Conservation (phyloP, 1,140 invertebrate genomes). For the Notospermus geniculatus region DNA sequence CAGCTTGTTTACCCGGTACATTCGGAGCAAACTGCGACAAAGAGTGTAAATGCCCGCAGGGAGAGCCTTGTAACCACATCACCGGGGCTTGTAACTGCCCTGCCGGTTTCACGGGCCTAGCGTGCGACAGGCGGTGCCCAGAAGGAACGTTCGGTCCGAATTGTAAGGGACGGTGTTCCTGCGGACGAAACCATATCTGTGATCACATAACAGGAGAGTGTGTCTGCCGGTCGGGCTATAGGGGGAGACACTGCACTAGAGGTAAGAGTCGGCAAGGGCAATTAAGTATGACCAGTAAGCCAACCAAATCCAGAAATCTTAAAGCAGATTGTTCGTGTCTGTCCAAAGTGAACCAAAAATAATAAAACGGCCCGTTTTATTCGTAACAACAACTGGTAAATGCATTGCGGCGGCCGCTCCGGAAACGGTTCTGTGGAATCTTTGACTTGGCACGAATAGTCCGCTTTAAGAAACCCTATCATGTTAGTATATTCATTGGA, state of each 20-base stretch:
- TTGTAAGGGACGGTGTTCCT: slow-evolving; percentile 36
- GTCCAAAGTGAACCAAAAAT: too few species aligned
- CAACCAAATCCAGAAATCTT: too few species aligned
- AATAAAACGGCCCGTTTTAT: too few species aligned
- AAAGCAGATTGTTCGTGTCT: too few species aligned
- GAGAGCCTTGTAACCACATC: slow-evolving; percentile 41
- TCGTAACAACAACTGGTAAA: too few species aligned
- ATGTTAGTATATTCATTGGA: too few species aligned
- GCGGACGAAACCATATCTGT: slow-evolving; percentile 67
- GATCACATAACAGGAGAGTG: slow-evolving; percentile 85
- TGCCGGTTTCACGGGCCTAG: slow-evolving; percentile 77
- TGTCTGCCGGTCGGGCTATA: slow-evolving; percentile 77
- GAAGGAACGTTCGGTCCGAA: slow-evolving; percentile 36
- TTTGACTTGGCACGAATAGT: too few species aligned
- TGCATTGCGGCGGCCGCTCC: too few species aligned
- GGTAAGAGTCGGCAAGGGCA: too few species aligned
- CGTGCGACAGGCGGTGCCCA: slow-evolving; percentile 65
- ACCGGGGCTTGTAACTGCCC: slow-evolving; percentile 80
- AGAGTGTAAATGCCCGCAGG: slow-evolving; percentile 58
- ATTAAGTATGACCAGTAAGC: too few species aligned
- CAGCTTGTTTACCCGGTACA: slow-evolving; percentile 60
- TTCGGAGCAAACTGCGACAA: slow-evolving; percentile 49
- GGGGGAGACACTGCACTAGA: slow-evolving; percentile 39
- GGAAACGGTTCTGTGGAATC: too few species aligned
- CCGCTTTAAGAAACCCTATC: too few species aligned